Evolutionary conservation across 2,113 vertebrate species (phyloP).

Genomic region (Amphiprion ocellaris): DNA sequence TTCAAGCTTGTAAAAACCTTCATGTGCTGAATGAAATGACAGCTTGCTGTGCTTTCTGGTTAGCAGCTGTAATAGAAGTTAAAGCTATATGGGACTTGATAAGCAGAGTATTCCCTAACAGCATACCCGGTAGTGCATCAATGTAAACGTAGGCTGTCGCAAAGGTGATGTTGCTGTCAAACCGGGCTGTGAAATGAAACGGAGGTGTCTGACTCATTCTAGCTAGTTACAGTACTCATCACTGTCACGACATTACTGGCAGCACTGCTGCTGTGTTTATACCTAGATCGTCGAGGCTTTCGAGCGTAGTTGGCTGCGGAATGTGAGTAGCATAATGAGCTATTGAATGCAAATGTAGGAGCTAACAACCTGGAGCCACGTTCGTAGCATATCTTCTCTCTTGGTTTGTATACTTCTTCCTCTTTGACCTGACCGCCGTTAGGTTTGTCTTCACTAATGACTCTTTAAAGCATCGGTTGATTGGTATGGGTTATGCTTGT

Average conservation of each 20-base stretch:
- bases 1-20: neutral
- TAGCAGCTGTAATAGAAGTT: neutral
- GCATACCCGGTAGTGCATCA: slow-evolving; percentile 6
- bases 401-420: neutral
- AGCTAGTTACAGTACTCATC: neutral
- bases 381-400: slow-evolving; percentile 1
- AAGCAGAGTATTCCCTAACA: slow-evolving; percentile 1
- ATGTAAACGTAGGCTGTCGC: slow-evolving; percentile 12
- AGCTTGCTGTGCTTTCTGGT: slow-evolving; percentile 1
- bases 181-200: neutral
- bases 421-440: slow-evolving; percentile 3
- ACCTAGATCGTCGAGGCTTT: neutral
- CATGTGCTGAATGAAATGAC: slow-evolving; percentile 13
- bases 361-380: slow-evolving; percentile 3
- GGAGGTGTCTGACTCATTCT: slow-evolving; percentile 43
- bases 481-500: neutral
- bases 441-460: neutral
- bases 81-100: neutral
- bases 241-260: slow-evolving; percentile 36
- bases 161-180: slow-evolving; percentile 12
- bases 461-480: too few relatives aligned
- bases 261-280: neutral
- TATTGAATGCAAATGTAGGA: neutral
- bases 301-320: neutral
- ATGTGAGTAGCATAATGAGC: neutral